Evolutionary conservation across 2,113 vertebrate genomes (phyloP).

Genomic region (Engraulis encrasicolus): DNA sequence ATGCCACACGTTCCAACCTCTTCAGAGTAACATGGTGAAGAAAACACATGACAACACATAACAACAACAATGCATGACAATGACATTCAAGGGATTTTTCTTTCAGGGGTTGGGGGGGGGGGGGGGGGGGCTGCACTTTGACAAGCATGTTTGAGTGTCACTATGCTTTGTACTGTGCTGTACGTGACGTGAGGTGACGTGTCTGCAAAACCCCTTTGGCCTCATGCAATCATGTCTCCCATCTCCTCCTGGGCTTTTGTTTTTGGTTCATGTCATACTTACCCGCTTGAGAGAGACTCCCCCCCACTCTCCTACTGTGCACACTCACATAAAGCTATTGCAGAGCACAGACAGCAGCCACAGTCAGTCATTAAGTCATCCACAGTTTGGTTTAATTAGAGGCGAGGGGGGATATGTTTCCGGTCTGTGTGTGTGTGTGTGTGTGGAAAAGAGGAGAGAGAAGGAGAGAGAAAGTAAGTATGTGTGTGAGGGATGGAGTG

Average conservation of each 20-base stretch:
- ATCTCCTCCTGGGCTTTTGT: not conserved
- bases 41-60: not conserved
- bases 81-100: not conserved
- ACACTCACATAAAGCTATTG: not conserved
- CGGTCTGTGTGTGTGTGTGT: not conserved
- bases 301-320: not conserved
- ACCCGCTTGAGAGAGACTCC: not conserved
- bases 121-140: not conserved
- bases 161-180: not conserved
- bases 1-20: slow-evolving; percentile 5
- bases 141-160: not conserved
- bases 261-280: not conserved
- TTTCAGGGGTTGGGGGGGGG: no score
- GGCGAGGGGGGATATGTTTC: not conserved
- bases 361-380: not conserved
- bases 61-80: not conserved
- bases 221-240: not conserved
- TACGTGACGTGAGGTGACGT: no score
- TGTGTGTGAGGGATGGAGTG: no score
- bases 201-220: not conserved
- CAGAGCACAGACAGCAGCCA: slow-evolving; percentile 4
- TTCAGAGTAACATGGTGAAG: not conserved
- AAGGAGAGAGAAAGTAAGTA: no score
- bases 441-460: no score
- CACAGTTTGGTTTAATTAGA: not conserved